Conservation (phyloP, 1,140 invertebrate genomes). For the Penaeus chinensis region DNA sequence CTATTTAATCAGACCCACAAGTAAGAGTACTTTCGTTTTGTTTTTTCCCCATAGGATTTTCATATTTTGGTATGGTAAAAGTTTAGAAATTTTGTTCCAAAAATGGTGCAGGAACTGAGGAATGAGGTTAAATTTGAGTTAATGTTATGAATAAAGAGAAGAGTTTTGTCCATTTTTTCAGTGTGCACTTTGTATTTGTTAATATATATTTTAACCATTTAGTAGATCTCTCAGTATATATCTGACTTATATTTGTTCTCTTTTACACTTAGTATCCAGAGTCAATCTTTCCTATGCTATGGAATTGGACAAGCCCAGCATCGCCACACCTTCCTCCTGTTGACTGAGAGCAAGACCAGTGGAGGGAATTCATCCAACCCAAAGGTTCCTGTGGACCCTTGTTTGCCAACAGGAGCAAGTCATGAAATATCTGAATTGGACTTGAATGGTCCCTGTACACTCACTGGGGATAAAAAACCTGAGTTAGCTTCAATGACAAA, state of each 20-base stretch:
- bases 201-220: too few relatives aligned
- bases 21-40: conserved; percentile 8
- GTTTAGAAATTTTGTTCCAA: not conserved
- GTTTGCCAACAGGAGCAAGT: conserved; percentile 22
- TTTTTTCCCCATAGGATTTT: not conserved
- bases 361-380: not conserved
- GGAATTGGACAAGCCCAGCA: conserved; percentile 41
- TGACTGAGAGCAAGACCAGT: conserved; percentile 14
- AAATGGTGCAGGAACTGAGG: too few relatives aligned
- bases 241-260: not conserved
- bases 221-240: not conserved
- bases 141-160: too few relatives aligned
- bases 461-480: conserved; percentile 23
- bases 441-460: conserved; percentile 34
- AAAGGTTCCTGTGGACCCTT: conserved; percentile 17
- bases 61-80: not conserved
- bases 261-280: conserved; percentile 21
- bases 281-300: conserved; percentile 54
- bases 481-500: not conserved
- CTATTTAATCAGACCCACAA: conserved; percentile 39
- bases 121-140: too few relatives aligned
- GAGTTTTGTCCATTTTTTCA: too few relatives aligned
- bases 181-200: too few relatives aligned
- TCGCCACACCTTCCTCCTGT: conserved; percentile 34
- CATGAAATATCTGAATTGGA: conserved; percentile 9